Evolutionary conservation across 2,797 vertebrate genomes (phyloP), one percentile per base, ranked within the genome.

Genomic region (Lacerta viridis): DNA sequence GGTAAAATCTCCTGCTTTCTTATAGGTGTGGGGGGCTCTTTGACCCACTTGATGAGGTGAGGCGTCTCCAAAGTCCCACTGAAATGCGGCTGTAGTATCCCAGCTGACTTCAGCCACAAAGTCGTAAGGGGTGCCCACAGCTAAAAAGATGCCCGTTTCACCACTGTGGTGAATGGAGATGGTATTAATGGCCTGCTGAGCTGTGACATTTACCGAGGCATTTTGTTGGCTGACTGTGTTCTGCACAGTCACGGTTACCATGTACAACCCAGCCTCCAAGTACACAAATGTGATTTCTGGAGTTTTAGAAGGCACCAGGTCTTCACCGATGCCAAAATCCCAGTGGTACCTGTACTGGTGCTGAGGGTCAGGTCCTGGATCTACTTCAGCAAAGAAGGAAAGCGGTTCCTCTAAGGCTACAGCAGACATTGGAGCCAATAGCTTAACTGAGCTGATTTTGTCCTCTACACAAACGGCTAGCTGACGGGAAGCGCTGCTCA

Each of bases 21-120:
- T 91, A 77, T 97, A 98, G 68, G 92, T 76, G 33, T 98, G 97
- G 9, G 96, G 96, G 15, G 90, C 84, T 11, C 96, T 97, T 66
- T 59, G 89, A 27, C 90, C 93, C 55, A 85, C 72, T 43, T 91
- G 93, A 3, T 39, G 27, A 4, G 89, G 83, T 36, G 96, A 96
- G 6, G 94, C 95, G 76, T 98, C 97, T 43, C 97, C 97, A 94
- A 98, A 98, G 83, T 98, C 95, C 98, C 98, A 98, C 33, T 93
- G 64, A 86, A 97, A 93, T 4, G 96, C 94, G 59, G 95, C 95
- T 78, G 94, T 94, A 86, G 94, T 97, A n/a, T 96, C 97, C 29
- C 83, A 66, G 79, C 79, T 93, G 80, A 89, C 76, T 2, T 77
- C 84, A 8, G 96, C 95, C 95, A 95, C 97, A 93, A 98, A 98